A percentile compares a stretch with the other conserved stretches of the same genome.
Evolutionary conservation across 2,797 vertebrate genomes (phyloP).

Genomic region (Graptemys geographica): DNA sequence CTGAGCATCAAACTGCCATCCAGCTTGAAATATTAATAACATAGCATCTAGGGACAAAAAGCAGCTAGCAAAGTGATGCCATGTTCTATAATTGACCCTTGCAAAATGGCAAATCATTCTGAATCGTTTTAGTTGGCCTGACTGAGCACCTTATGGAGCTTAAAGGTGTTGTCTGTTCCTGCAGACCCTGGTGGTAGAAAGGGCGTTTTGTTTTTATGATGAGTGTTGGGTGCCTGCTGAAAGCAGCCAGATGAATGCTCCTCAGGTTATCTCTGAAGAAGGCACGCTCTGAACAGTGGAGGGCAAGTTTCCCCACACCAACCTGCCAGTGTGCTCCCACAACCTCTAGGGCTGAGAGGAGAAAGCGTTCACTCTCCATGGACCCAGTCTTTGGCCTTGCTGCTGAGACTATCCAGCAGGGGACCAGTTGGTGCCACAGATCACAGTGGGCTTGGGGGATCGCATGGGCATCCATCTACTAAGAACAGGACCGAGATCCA

Average conservation of each 20-base stretch:
- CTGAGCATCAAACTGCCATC: neutral
- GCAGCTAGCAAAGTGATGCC: neutral
- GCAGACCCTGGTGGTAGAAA: neutral
- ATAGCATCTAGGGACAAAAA: neutral
- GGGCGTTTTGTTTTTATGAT: fast-evolving
- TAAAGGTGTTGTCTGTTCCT: fast-evolving
- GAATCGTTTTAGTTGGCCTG: fast-evolving
- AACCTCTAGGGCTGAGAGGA: neutral
- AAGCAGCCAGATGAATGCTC: neutral
- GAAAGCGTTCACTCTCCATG: neutral
- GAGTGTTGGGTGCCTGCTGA: fast-evolving
- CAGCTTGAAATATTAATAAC: neutral
- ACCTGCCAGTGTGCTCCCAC: neutral
- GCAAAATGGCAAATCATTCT: neutral
- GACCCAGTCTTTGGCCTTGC: neutral
- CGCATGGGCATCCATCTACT: fast-evolving
- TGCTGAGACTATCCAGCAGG: neutral
- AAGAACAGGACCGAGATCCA: neutral
- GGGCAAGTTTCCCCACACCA: neutral
- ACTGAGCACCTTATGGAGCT: neutral
- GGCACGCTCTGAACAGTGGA: neutral
- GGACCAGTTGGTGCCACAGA: neutral
- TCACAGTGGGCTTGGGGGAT: neutral
- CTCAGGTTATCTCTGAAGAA: neutral
- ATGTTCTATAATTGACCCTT: neutral